phyloP scores from a whole-genome alignment of 1,140 invertebrate genomes.

The Branchinecta lindahli region DNA sequence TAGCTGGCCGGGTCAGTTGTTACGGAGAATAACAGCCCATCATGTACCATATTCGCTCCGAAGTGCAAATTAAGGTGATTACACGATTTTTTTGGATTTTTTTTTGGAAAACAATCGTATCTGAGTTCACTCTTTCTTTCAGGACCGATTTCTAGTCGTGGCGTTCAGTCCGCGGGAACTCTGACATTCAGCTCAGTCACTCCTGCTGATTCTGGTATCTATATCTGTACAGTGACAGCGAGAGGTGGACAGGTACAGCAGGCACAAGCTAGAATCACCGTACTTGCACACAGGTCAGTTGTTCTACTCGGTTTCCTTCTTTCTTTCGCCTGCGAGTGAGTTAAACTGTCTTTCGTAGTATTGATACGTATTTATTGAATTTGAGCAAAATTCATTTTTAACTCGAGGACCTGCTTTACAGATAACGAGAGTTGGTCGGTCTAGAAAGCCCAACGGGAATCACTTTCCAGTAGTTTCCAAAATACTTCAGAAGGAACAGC shows the following conservation, averaged over 20 bases:
- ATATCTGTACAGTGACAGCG: constrained; percentile 53
- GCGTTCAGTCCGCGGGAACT: constrained; percentile 43
- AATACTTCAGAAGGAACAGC: too few species aligned
- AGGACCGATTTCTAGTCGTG: constrained; percentile 36
- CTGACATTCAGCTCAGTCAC: constrained; percentile 51
- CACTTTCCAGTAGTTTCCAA: too few species aligned
- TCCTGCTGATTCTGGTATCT: constrained; percentile 54
- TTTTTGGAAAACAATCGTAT: too few species aligned
- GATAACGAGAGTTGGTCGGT: too few species aligned
- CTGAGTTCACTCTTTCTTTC: constrained; percentile 18
- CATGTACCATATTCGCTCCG: too few species aligned
- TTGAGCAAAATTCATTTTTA: constrained; percentile 3
- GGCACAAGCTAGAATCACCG: constrained; percentile 33
- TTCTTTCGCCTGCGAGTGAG: too few species aligned
- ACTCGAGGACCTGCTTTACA: background rate
- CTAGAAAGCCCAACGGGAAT: too few species aligned
- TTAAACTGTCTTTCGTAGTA: too few species aligned
- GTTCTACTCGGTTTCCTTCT: background rate
- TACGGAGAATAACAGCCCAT: too few species aligned
- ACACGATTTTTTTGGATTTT: too few species aligned
- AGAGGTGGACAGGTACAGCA: constrained; percentile 28
- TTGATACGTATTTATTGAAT: constrained; percentile 18
- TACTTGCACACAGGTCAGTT: constrained; percentile 27
- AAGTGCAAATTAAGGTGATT: too few species aligned
- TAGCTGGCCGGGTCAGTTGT: too few species aligned